phyloP scores from a whole-genome alignment of 2,113 vertebrate species.

The Chloroceryle aenea region DNA sequence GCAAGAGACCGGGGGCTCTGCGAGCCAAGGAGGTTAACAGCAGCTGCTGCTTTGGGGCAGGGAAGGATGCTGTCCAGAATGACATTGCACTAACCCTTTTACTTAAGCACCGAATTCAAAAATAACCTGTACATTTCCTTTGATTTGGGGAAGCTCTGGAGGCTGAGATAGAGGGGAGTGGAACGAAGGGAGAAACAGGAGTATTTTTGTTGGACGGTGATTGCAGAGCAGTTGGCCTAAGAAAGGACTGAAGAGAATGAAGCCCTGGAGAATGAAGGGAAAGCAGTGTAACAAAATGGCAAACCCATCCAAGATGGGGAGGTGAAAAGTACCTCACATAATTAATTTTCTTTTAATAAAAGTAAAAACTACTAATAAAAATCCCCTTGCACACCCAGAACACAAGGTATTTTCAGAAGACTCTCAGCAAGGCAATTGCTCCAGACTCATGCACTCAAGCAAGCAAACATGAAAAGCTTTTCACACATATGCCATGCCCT shows the following conservation, averaged over 20 bases:
- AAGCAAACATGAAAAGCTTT: constrained; percentile 47
- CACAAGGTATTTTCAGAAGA: constrained; percentile 55
- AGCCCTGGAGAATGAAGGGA: background rate
- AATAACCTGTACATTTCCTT: constrained; percentile 34
- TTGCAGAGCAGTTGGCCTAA: background rate
- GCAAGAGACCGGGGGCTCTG: background rate
- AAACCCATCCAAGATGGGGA: background rate
- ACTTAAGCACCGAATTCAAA: constrained; percentile 34
- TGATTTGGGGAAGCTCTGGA: constrained; percentile 11
- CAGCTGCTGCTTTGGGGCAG: background rate
- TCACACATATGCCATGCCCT: constrained; percentile 53
- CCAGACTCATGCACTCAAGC: constrained; percentile 43
- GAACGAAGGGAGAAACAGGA: background rate
- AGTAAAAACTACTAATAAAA: background rate
- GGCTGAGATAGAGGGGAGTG: background rate
- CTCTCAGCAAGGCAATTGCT: constrained; percentile 64
- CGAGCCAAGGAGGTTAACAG: background rate
- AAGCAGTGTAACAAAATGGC: background rate
- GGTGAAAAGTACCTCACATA: background rate
- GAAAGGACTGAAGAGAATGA: background rate
- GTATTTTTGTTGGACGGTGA: background rate
- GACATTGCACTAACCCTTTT: background rate
- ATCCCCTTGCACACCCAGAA: background rate
- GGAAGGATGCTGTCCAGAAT: constrained; percentile 20
- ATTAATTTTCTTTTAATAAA: background rate